phyloP scores from a whole-genome alignment of 2,888 invertebrate genomes.

The Apamea crenata region DNA sequence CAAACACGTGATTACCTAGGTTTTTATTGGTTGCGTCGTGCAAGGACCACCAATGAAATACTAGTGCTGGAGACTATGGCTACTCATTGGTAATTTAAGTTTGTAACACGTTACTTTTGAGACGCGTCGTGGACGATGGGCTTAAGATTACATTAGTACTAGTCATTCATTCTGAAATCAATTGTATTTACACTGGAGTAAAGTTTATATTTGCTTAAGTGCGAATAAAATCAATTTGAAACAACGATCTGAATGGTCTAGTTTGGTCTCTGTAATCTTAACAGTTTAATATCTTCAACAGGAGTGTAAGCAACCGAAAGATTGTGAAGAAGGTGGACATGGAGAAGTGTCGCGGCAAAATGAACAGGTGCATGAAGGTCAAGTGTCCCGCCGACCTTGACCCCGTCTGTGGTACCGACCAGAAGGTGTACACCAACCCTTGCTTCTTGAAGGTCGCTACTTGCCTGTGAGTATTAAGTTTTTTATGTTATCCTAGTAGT shows the following conservation, averaged over 20 bases:
- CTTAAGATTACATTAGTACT: background rate
- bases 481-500: conserved; percentile 12
- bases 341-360: conserved; percentile 94
- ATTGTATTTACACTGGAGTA: accelerated
- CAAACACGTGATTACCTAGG: too few species aligned
- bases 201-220: background rate
- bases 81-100: background rate
- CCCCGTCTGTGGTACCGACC: conserved; percentile 97
- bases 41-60: too few species aligned
- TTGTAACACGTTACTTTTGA: background rate
- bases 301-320: conserved; percentile 89
- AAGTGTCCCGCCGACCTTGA: conserved; percentile 93
- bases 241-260: background rate
- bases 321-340: conserved; percentile 93
- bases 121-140: background rate
- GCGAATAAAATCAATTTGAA: background rate
- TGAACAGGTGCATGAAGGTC: conserved; percentile 94
- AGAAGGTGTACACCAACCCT: conserved; percentile 95
- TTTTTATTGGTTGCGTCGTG: too few species aligned
- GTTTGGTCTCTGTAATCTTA: background rate
- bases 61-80: too few species aligned
- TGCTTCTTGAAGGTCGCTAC: conserved; percentile 96
- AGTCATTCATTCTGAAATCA: background rate
- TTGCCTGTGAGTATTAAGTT: conserved; percentile 92
- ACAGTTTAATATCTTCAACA: conserved; percentile 59